Conservation (phyloP, 2,888 invertebrate genomes). For the Hydropsyche betteni region DNA sequence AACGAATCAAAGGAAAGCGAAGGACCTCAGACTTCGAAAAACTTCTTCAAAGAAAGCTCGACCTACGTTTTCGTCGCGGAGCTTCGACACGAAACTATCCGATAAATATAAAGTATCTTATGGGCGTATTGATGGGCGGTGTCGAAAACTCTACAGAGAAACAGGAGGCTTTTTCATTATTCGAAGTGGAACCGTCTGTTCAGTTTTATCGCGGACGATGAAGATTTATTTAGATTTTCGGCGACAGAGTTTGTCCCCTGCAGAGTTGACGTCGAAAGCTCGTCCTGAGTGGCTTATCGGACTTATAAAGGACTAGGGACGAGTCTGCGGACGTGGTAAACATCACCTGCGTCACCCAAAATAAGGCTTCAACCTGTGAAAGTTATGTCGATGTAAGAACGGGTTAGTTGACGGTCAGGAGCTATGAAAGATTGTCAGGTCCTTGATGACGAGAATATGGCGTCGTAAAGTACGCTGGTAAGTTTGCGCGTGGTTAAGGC, state of each 20-base stretch:
- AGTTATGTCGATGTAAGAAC: no score
- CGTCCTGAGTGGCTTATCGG: conserved; percentile 16
- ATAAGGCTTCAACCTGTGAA: no score
- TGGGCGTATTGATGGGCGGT: no score
- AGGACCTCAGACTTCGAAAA: not conserved
- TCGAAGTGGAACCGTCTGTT: conserved; percentile 48
- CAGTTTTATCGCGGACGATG: conserved; percentile 44
- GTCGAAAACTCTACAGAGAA: not conserved
- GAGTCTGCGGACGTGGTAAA: no score
- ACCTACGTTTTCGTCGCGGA: not conserved
- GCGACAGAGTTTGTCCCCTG: conserved; percentile 12
- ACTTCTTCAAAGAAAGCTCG: conserved; percentile 17
- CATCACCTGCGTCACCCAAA: no score
- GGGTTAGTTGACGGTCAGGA: no score
- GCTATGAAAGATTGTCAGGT: no score
- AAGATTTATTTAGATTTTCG: conserved; percentile 43
- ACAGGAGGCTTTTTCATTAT: conserved; percentile 42
- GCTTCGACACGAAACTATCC: conserved; percentile 17
- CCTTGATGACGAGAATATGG: no score
- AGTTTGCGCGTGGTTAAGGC: no score
- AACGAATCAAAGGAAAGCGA: conserved; percentile 8
- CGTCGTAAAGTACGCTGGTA: no score
- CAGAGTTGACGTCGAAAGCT: conserved; percentile 28
- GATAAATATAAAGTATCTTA: not conserved
- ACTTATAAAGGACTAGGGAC: no score